A percentile compares a stretch with the other conserved stretches of the same genome.
These are phyloP conservation scores for Plutomurus gul DNA, from an alignment of 1,140 invertebrate genomes.

Conservation along the genomic window DNA sequence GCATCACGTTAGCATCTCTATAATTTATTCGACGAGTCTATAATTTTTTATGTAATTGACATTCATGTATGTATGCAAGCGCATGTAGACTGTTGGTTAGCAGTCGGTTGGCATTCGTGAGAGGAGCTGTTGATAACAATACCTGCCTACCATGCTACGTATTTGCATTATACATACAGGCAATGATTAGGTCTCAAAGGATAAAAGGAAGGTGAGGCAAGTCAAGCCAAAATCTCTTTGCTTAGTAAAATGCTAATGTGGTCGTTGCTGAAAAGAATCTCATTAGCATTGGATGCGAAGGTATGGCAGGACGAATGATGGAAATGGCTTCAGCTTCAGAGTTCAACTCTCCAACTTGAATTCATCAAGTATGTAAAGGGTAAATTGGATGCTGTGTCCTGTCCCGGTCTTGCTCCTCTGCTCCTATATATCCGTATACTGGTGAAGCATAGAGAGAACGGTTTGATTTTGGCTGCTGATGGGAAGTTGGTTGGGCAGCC, in stretches of 20 bases:
- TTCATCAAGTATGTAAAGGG: conserved; percentile 9
- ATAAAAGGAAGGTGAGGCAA: background rate
- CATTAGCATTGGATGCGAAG: conserved; percentile 20
- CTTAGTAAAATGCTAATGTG: conserved; percentile 10
- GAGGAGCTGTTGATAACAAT: conserved; percentile 1
- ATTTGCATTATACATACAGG: background rate
- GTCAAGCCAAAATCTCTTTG: background rate
- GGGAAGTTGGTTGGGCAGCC: conserved; percentile 8
- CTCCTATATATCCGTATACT: background rate
- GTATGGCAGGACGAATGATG: conserved; percentile 12
- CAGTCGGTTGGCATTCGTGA: background rate
- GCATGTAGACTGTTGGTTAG: conserved; percentile 21
- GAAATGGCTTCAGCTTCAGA: conserved; percentile 2
- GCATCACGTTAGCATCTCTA: background rate
- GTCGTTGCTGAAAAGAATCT: conserved; percentile 24
- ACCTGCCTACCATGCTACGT: background rate
- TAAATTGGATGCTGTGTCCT: conserved; percentile 27
- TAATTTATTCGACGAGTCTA: conserved; percentile 6
- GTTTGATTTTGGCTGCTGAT: background rate
- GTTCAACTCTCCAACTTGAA: background rate
- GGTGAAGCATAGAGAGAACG: background rate
- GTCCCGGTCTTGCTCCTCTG: background rate
- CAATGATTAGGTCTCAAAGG: conserved; percentile 22
- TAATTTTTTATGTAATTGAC: conserved; percentile 7
- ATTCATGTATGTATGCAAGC: conserved; percentile 23